Conservation (phyloP, 2,113 vertebrate species). For the Shinisaurus crocodilurus region DNA sequence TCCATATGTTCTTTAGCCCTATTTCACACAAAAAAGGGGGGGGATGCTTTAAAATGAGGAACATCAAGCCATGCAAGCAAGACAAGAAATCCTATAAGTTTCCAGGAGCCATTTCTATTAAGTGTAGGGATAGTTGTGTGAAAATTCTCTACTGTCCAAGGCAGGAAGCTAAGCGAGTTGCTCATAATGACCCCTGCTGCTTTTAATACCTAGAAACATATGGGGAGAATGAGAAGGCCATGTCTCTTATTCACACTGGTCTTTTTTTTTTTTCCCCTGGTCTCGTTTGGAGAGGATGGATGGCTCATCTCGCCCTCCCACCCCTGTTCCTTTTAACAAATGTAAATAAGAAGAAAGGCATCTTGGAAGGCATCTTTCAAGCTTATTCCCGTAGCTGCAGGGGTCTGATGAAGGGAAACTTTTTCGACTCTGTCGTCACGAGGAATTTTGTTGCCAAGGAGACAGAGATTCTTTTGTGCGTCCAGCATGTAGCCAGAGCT, state of each 20-base stretch:
- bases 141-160: background rate
- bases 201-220: constrained; percentile 16
- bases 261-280: background rate
- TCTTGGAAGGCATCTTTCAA: constrained; percentile 72
- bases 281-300: constrained; percentile 42
- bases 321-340: constrained; percentile 49
- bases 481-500: constrained; percentile 65
- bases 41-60: background rate
- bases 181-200: constrained; percentile 5
- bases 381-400: constrained; percentile 75
- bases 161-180: background rate
- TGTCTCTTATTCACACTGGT: background rate
- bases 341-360: constrained; percentile 71
- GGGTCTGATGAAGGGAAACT: constrained; percentile 82
- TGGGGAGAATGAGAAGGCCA: background rate
- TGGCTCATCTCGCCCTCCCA: constrained; percentile 29
- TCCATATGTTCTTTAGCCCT: background rate
- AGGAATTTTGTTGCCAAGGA: constrained; percentile 79
- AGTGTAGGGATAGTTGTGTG: background rate
- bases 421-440: constrained; percentile 66
- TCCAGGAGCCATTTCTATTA: background rate
- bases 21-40: background rate
- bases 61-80: background rate
- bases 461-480: constrained; percentile 72
- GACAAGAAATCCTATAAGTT: background rate